These are phyloP conservation scores for Halichoerus grypus DNA, from an alignment of 2,113 vertebrate species.

Conservation along the genomic window DNA sequence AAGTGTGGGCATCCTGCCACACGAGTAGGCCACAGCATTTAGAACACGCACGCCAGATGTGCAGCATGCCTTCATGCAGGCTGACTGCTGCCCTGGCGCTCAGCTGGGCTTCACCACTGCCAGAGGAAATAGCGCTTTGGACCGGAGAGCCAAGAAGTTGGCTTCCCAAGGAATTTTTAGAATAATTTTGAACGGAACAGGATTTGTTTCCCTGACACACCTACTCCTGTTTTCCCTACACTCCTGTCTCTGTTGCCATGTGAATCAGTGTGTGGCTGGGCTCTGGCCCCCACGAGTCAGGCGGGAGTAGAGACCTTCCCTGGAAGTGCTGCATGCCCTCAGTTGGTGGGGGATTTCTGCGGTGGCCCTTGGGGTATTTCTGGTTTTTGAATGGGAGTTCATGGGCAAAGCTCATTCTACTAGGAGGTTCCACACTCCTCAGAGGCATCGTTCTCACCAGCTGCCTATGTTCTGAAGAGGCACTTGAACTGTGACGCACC, in stretches of 20 bases:
- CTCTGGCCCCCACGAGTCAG: background rate
- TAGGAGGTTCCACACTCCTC: background rate
- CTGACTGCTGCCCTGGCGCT: background rate
- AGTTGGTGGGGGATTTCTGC: background rate
- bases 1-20: background rate
- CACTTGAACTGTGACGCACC: background rate
- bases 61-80: background rate
- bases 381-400: background rate
- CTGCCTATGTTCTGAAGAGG: background rate
- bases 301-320: background rate
- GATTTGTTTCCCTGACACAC: background rate
- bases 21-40: background rate
- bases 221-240: background rate
- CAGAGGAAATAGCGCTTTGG: background rate
- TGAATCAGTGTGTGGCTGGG: background rate
- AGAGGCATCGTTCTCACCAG: background rate
- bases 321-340: background rate
- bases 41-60: background rate
- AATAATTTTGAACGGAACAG: background rate
- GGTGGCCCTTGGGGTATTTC: background rate
- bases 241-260: background rate
- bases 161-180: background rate
- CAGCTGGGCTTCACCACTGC: background rate
- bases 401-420: background rate
- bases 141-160: background rate